Evolutionary conservation across 2,888 invertebrate species (phyloP).

Genomic region (Isotomurus palustris): DNA sequence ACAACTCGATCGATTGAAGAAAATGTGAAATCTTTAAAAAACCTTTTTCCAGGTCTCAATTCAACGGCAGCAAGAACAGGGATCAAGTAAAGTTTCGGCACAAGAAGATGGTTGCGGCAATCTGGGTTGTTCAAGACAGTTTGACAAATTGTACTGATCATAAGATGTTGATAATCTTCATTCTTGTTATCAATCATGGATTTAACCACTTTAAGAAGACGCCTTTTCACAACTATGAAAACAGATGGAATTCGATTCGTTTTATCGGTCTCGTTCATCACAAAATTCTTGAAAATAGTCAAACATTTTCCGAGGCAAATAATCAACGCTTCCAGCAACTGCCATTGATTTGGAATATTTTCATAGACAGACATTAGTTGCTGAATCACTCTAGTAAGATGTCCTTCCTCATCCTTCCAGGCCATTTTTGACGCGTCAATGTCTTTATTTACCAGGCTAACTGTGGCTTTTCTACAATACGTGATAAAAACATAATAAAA

Average conservation of each 20-base stretch:
- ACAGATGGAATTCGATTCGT: neutral
- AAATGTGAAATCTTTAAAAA: constrained; percentile 32
- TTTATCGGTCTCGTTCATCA: too few relatives aligned
- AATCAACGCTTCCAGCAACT: neutral
- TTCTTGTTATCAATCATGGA: neutral
- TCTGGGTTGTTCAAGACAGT: constrained; percentile 1
- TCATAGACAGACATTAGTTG: constrained; percentile 6
- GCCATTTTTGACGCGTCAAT: constrained; percentile 1
- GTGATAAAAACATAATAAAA: too few relatives aligned
- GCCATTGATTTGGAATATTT: constrained; percentile 9
- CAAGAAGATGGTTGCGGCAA: constrained; percentile 4
- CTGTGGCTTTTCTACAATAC: too few relatives aligned
- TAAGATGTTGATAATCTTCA: neutral
- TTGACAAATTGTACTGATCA: constrained; percentile 14
- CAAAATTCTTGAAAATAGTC: too few relatives aligned
- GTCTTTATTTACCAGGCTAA: too few relatives aligned
- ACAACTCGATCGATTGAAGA: too few relatives aligned
- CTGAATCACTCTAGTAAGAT: constrained; percentile 5
- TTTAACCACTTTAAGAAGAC: constrained; percentile 9
- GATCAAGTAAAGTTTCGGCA: constrained; percentile 27
- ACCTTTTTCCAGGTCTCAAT: constrained; percentile 17
- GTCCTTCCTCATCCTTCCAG: constrained; percentile 28
- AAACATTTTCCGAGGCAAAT: neutral
- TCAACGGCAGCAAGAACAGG: constrained; percentile 26
- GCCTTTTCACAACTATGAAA: neutral